phyloP scores from a whole-genome alignment of 2,113 vertebrate species.

The Centrocercus urophasianus region DNA sequence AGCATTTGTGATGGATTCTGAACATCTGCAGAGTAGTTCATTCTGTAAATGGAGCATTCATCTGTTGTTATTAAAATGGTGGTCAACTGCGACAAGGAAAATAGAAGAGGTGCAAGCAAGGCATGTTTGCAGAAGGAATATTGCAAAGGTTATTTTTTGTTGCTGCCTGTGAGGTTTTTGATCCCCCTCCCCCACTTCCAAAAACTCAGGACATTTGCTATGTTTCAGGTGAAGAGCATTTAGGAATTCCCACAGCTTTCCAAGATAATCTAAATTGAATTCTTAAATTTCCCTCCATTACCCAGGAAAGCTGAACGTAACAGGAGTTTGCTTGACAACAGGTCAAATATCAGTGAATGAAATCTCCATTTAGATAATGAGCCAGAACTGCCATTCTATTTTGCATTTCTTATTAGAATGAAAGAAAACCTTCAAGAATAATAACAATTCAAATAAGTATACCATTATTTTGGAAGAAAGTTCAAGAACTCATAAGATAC shows the following conservation, averaged over 20 bases:
- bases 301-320: background rate
- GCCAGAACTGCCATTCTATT: constrained; percentile 44
- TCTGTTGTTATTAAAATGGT: background rate
- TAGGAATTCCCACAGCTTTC: background rate
- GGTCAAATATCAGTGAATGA: constrained; percentile 40
- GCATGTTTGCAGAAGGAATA: background rate
- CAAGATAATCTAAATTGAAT: constrained; percentile 13
- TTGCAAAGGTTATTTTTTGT: background rate
- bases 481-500: constrained; percentile 33
- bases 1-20: constrained; percentile 7
- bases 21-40: constrained; percentile 49
- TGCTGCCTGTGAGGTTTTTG: background rate
- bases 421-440: constrained; percentile 52
- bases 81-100: background rate
- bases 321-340: background rate
- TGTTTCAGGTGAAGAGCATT: background rate
- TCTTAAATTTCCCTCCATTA: background rate
- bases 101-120: background rate
- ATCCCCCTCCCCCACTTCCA: background rate
- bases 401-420: constrained; percentile 47
- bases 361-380: constrained; percentile 71
- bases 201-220: background rate
- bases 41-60: constrained; percentile 62
- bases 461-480: constrained; percentile 64
- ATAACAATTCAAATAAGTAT: constrained; percentile 39